phyloP scores from a whole-genome alignment of 2,113 vertebrate species.

The Typhlomys cinereus region DNA sequence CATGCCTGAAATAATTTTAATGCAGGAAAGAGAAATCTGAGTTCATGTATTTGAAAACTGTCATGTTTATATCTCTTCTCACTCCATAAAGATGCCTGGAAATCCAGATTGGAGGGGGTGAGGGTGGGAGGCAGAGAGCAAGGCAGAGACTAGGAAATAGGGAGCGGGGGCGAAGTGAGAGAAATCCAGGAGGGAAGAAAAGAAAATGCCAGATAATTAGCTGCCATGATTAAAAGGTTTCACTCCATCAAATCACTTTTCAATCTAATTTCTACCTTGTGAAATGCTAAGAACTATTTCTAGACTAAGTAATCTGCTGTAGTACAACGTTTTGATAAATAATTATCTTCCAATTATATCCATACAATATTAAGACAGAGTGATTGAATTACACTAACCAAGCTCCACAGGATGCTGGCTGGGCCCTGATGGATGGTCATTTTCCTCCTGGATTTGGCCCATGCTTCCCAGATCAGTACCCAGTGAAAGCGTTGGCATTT shows the following conservation, averaged over 20 bases:
- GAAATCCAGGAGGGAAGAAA: conserved; percentile 29
- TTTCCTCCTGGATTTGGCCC: not conserved
- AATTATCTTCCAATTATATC: conserved; percentile 28
- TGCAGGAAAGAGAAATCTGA: not conserved
- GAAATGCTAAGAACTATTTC: conserved; percentile 62
- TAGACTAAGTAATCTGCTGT: conserved; percentile 24
- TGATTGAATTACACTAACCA: conserved; percentile 44
- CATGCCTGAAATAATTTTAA: not conserved
- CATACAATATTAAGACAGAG: conserved; percentile 63
- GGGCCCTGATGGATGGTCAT: not conserved
- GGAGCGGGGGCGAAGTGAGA: not conserved
- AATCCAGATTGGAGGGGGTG: conserved; percentile 60
- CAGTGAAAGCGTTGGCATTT: not conserved
- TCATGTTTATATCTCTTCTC: not conserved
- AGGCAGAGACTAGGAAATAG: conserved; percentile 22
- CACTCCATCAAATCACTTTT: conserved; percentile 36
- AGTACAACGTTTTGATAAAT: conserved; percentile 53
- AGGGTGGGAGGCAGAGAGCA: conserved; percentile 18
- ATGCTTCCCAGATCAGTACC: not conserved
- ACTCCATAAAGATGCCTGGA: conserved; percentile 19
- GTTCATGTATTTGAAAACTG: conserved; percentile 33
- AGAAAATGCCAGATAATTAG: conserved; percentile 64
- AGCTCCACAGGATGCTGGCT: not conserved
- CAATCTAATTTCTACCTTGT: conserved; percentile 47
- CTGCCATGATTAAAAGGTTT: conserved; percentile 55